Evolutionary conservation across 2,113 vertebrate genomes (phyloP).

Genomic region (Pimephales promelas): DNA sequence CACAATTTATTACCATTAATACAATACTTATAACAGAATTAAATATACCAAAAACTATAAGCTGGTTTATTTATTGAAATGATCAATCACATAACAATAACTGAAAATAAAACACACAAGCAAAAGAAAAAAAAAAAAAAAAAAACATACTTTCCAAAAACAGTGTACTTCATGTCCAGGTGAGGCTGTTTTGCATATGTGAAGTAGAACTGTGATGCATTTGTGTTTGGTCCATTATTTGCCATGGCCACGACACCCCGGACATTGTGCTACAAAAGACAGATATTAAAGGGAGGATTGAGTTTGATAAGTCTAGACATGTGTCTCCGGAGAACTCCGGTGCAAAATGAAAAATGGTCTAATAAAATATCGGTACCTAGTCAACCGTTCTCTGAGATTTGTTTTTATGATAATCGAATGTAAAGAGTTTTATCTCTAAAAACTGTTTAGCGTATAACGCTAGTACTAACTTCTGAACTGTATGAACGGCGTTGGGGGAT

Average conservation of each 20-base stretch:
- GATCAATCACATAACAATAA: neutral
- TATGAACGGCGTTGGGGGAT: no score
- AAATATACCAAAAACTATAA: neutral
- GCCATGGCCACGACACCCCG: constrained; percentile 97
- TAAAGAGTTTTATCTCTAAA: no score
- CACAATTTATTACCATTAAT: neutral
- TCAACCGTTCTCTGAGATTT: no score
- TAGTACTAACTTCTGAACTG: no score
- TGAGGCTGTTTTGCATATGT: constrained; percentile 96
- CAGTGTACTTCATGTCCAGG: constrained; percentile 97
- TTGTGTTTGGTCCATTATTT: constrained; percentile 94
- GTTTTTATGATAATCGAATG: no score
- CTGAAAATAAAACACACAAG: neutral
- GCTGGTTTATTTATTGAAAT: neutral
- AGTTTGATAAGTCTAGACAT: neutral
- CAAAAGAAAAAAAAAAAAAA: neutral
- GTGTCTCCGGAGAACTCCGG: no score
- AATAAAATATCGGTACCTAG: no score
- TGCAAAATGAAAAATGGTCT: no score
- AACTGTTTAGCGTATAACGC: no score
- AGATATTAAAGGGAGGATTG: constrained; percentile 28
- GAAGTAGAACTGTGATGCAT: constrained; percentile 95
- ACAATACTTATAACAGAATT: neutral
- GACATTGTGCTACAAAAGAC: constrained; percentile 84
- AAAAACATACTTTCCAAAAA: constrained; percentile 92